Conservation (phyloP, 2,113 vertebrate species). For the Cromileptes altivelis region DNA sequence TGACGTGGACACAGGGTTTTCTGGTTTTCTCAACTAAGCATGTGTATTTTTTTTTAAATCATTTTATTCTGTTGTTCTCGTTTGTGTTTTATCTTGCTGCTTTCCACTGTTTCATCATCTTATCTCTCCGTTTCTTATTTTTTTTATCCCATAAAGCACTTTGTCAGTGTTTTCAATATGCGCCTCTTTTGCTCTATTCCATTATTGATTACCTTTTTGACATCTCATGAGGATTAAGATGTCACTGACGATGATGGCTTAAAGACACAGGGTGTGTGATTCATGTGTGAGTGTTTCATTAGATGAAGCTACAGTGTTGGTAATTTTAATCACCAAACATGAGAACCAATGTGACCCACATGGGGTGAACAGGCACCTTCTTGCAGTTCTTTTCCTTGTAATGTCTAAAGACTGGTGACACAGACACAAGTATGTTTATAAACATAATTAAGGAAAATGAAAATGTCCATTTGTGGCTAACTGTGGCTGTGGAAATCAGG, state of each 20-base stretch:
- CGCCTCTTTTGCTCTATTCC: not conserved
- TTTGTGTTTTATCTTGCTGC: no score
- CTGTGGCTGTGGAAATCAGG: not conserved
- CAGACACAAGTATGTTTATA: not conserved
- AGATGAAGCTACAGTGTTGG: not conserved
- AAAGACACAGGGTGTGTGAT: not conserved
- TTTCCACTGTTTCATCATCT: no score
- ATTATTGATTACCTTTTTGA: not conserved
- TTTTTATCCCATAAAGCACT: not conserved
- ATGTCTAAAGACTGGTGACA: not conserved
- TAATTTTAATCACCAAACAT: not conserved
- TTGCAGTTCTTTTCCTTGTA: not conserved
- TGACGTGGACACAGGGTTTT: no score
- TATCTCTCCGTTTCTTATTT: no score
- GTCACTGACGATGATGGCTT: not conserved
- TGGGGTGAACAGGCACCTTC: not conserved
- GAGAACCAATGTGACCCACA: not conserved
- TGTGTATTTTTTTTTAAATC: no score
- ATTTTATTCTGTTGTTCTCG: no score
- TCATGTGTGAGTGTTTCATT: not conserved
- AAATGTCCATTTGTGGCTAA: not conserved
- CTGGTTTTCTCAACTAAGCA: no score
- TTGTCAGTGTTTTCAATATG: not conserved
- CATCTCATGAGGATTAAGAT: not conserved
- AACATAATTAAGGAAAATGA: not conserved